Conservation (phyloP, 2,797 vertebrate genomes). For the Merluccius polli region DNA sequence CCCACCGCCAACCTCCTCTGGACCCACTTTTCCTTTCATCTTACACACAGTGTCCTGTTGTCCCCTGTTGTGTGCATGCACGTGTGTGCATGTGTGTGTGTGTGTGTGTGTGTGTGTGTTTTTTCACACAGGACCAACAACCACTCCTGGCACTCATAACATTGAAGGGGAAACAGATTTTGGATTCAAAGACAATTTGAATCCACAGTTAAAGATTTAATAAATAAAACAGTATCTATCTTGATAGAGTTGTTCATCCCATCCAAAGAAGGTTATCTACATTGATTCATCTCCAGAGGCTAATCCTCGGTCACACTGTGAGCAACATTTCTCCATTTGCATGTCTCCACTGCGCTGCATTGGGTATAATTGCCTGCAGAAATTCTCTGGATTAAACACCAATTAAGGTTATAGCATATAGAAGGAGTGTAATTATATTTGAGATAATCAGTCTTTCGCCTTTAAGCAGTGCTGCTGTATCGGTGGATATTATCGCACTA, state of each 20-base stretch:
- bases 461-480: background rate
- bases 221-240: background rate
- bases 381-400: background rate
- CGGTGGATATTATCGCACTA: conserved; percentile 21
- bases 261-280: background rate
- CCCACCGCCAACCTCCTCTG: background rate
- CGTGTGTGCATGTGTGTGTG: background rate
- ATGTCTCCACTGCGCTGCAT: background rate
- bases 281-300: background rate
- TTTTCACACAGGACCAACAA: background rate
- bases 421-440: conserved; percentile 1
- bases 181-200: background rate
- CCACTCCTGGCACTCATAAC: background rate
- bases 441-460: background rate
- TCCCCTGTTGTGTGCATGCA: background rate
- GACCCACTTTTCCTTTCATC: background rate
- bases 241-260: background rate
- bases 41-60: background rate
- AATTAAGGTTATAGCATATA: background rate
- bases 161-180: background rate
- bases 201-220: background rate
- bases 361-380: background rate
- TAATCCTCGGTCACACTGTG: background rate
- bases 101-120: background rate
- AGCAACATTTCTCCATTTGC: background rate